A percentile compares a stretch with the other conserved stretches of the same genome.
Conservation (phyloP, 23 tunicate species). For the Phallusia fumigata region DNA sequence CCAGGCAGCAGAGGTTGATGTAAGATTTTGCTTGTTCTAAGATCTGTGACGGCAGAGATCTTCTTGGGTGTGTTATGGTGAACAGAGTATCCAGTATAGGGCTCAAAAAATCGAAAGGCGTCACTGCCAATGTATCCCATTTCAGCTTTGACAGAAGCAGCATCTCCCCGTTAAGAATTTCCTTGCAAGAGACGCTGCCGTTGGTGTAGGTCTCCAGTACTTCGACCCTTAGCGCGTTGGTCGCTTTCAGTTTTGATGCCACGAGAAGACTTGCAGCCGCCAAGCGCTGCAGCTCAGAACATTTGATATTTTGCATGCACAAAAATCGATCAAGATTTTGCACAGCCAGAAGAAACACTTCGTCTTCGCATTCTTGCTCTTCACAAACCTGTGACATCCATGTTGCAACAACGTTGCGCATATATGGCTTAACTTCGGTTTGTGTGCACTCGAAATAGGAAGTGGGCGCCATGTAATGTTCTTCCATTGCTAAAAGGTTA, state of each 20-base stretch:
- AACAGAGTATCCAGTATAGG: background rate
- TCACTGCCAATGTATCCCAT: background rate
- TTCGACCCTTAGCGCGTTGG: background rate
- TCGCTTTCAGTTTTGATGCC: background rate
- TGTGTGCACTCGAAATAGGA: constrained; percentile 78
- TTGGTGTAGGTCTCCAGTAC: background rate
- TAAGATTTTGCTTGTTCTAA: background rate
- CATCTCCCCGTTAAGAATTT: background rate
- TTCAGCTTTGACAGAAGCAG: background rate
- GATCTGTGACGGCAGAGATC: background rate
- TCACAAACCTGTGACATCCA: constrained; percentile 85
- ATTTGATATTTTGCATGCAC: background rate
- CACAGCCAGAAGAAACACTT: background rate
- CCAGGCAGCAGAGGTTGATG: background rate
- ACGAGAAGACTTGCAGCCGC: background rate
- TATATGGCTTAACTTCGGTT: constrained; percentile 76
- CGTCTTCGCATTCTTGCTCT: background rate
- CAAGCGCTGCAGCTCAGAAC: background rate
- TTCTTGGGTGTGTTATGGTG: background rate
- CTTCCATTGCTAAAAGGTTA: constrained; percentile 77
- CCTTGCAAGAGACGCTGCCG: background rate
- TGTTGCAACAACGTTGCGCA: constrained; percentile 74
- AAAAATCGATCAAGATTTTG: background rate
- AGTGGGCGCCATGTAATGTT: constrained; percentile 55
- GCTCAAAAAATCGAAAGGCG: background rate